phyloP scores from a whole-genome alignment of 2,113 vertebrate genomes.

The Oryzias javanicus region DNA sequence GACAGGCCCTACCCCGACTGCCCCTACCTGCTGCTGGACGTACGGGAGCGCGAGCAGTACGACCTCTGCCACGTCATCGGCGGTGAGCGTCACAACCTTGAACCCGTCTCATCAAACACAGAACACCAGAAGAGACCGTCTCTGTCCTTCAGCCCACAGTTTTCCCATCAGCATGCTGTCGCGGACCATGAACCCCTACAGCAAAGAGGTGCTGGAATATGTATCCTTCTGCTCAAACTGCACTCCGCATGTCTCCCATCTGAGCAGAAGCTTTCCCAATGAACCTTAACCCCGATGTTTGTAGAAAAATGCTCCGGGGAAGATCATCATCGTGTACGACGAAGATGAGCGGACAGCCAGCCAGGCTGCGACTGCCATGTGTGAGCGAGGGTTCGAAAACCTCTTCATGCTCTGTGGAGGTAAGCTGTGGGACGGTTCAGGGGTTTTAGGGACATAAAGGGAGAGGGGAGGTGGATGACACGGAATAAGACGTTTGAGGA shows the following conservation, averaged over 20 bases:
- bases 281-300: constrained; percentile 62
- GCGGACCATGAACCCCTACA: constrained; percentile 92
- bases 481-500: too few species aligned
- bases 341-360: constrained; percentile 91
- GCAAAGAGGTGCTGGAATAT: constrained; percentile 73
- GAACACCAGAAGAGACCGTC: background rate
- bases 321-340: constrained; percentile 94
- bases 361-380: constrained; percentile 91
- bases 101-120: background rate
- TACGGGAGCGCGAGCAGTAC: constrained; percentile 86
- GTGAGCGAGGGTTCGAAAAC: constrained; percentile 93
- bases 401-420: constrained; percentile 96
- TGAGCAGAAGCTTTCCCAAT: background rate
- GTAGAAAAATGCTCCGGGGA: constrained; percentile 89
- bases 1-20: constrained; percentile 84
- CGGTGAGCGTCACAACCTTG: constrained; percentile 70
- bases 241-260: background rate
- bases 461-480: too few species aligned
- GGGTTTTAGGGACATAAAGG: too few species aligned
- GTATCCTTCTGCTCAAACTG: constrained; percentile 85
- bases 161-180: constrained; percentile 86
- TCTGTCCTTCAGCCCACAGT: constrained; percentile 79
- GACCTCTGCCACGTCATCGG: constrained; percentile 89
- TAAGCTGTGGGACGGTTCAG: too few species aligned
- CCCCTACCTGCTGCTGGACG: constrained; percentile 92